A percentile compares a stretch with the other conserved stretches of the same genome.
Conservation (phyloP, 2,797 vertebrate genomes). For the Chaunax sp. region DNA sequence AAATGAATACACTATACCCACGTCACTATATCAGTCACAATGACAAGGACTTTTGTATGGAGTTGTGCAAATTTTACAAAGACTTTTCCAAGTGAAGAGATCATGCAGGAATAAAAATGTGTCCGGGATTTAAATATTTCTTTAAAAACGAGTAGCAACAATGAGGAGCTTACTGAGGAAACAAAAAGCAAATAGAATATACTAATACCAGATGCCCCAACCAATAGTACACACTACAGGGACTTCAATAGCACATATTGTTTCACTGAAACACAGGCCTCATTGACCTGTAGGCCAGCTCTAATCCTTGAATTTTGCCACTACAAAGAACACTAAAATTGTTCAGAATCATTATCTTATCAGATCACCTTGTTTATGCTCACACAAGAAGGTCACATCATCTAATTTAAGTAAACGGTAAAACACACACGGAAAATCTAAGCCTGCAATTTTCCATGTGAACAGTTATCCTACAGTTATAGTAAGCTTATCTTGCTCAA, state of each 20-base stretch:
- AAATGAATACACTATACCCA: neutral
- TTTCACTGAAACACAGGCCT: neutral
- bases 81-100: neutral
- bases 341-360: constrained; percentile 35
- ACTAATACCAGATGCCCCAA: neutral
- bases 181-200: neutral
- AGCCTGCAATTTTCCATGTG: constrained; percentile 40
- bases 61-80: neutral
- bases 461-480: constrained; percentile 34
- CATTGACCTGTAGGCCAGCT: neutral
- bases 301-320: neutral
- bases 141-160: neutral
- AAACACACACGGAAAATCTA: constrained; percentile 60
- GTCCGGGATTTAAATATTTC: neutral
- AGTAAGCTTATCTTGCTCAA: constrained; percentile 70
- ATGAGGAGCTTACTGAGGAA: too few relatives aligned
- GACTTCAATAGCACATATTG: constrained; percentile 3
- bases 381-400: constrained; percentile 43
- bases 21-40: constrained; percentile 1
- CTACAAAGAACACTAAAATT: constrained; percentile 8
- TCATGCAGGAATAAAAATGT: neutral
- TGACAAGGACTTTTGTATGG: neutral
- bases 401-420: constrained; percentile 53
- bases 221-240: neutral
- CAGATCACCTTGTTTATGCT: constrained; percentile 34